Percentiles rank a stretch among this genome's conserved stretches.
Evolutionary conservation across 1,140 invertebrate species (phyloP).

Genomic region (Idris sp.): DNA sequence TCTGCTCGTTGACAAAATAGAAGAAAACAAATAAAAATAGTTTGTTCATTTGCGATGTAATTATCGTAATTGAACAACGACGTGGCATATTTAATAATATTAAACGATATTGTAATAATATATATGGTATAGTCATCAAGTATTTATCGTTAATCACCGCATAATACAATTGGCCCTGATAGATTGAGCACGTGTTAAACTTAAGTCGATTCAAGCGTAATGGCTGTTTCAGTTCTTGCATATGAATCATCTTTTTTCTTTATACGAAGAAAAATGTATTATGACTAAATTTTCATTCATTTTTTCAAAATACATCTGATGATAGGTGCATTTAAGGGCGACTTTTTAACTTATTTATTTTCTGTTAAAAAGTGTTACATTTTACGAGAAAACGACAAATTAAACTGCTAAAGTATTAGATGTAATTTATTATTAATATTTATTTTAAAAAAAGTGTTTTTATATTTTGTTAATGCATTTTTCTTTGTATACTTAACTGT

Average conservation of each 20-base stretch:
- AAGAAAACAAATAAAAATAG: constrained; percentile 37
- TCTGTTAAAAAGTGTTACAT: too few species aligned
- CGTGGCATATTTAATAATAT: constrained; percentile 43
- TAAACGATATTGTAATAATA: constrained; percentile 54
- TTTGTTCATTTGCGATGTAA: constrained; percentile 25
- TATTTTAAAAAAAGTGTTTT: background rate
- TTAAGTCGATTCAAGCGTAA: constrained; percentile 33
- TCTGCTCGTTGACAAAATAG: constrained; percentile 49
- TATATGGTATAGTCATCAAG: constrained; percentile 47
- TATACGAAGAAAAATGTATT: constrained; percentile 17
- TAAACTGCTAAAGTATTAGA: too few species aligned
- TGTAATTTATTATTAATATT: too few species aligned
- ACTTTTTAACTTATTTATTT: too few species aligned
- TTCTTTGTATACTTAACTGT: constrained; percentile 8
- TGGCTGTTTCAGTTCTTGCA: constrained; percentile 20
- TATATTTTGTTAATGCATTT: constrained; percentile 33
- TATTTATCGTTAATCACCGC: constrained; percentile 48
- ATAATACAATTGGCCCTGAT: constrained; percentile 44
- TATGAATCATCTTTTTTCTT: constrained; percentile 13
- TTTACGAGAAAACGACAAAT: too few species aligned
- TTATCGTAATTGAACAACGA: constrained; percentile 31
- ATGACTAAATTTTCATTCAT: too few species aligned
- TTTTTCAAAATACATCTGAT: too few species aligned
- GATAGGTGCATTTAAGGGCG: too few species aligned
- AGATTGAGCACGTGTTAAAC: constrained; percentile 42